Evolutionary conservation across 64 coral and sea anemone species (phyloP), one percentile per base, ranked within the genome.

Genomic region (Cladopsammia gracilis): DNA sequence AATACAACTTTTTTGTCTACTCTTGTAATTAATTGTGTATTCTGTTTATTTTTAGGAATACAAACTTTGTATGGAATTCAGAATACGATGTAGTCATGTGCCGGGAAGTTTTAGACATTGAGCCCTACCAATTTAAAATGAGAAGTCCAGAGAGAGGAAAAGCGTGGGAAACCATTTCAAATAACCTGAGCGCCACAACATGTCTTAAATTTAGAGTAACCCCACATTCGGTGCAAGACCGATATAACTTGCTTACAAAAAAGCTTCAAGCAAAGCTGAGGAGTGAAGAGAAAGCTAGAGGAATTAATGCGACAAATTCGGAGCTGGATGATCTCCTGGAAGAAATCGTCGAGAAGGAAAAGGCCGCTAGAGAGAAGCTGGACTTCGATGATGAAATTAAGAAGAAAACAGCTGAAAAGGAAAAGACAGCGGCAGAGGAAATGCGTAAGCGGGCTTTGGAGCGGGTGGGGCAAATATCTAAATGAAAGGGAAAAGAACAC

Each of bases 121-220:
- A 77, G 54, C 75, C 45, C 10, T 77, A 77, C 75, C 48, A 77
- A 48, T 77, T 77, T 77, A 77, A 77, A 77, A 47, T 77, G 19
- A 44, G 75, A 77, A 77, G 75, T 77, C 75, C 54, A 20, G 75
- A 77, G 15, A 77, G 75, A 47, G 75, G 75, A 34, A 47, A 77
- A 53, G 75, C 75, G 44, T 77, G 75, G 75, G 75, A 77, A 77
- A 51, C 75, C 48, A 46, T 42, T 16, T 42, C 20, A 75, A 42
- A 43, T 10, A 4, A 75, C 49, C 24, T 75, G 24, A 75, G 11
- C 24, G 73, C 73, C 13, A 75, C 56, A 20, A 20, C 75, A 18
- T 49, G 6, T 78, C 8, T 78, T 20, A 78, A 78, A 42, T 78
- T 78, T 54, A 78, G 75, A 6, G 75, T 78, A 44, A 77, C 75